Conservation (phyloP, 2,888 invertebrate genomes). For the Erpobdella octoculata region DNA sequence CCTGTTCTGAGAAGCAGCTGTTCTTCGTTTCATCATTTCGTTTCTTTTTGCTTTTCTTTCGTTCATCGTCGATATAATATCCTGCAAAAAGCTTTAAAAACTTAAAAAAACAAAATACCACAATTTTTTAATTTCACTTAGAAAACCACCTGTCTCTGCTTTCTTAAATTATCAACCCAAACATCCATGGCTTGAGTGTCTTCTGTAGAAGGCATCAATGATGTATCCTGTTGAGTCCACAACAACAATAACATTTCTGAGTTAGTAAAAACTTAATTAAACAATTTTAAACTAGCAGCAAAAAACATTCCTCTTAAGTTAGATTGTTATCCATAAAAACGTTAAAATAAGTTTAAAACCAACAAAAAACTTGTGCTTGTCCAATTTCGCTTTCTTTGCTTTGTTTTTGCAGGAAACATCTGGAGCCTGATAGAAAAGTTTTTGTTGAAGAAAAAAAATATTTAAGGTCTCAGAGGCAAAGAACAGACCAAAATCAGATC, state of each 20-base stretch:
- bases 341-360: too few relatives aligned
- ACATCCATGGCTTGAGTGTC: slow-evolving; percentile 49
- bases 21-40: slow-evolving; percentile 79
- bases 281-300: background rate
- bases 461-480: background rate
- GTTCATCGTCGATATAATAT: slow-evolving; percentile 23
- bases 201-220: slow-evolving; percentile 20
- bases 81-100: background rate
- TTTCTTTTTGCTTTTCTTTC: slow-evolving; percentile 70
- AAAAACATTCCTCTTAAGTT: background rate
- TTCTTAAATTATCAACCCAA: slow-evolving; percentile 58
- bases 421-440: background rate
- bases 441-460: background rate
- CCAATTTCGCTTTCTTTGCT: slow-evolving; percentile 19
- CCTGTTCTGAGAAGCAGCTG: slow-evolving; percentile 83
- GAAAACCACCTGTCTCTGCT: slow-evolving; percentile 58
- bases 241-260: background rate
- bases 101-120: too few relatives aligned
- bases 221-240: slow-evolving; percentile 25
- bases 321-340: background rate
- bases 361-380: slow-evolving; percentile 12
- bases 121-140: background rate
- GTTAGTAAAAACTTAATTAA: background rate
- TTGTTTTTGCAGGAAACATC: background rate
- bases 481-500: background rate